phyloP scores from a whole-genome alignment of 2,888 invertebrate genomes.

The Arrhopalites spinosus region DNA sequence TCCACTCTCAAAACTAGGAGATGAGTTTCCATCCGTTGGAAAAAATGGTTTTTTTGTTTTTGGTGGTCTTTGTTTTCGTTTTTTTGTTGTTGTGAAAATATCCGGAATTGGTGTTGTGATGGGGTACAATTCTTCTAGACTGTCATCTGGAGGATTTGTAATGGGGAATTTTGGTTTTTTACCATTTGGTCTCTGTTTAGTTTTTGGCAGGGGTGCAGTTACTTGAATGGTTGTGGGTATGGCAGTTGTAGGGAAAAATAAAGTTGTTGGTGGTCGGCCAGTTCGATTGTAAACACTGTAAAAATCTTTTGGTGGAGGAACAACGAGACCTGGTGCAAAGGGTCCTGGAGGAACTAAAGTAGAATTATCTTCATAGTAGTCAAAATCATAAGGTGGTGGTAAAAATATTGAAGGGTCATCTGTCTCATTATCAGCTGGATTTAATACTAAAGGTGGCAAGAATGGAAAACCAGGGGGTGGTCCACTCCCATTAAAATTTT shows the following conservation, averaged over 20 bases:
- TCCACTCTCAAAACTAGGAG: neutral
- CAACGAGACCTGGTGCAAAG: slow-evolving; percentile 82
- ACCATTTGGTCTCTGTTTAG: slow-evolving; percentile 54
- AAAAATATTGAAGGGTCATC: slow-evolving; percentile 90
- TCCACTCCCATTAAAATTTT: slow-evolving; percentile 55
- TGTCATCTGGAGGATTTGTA: slow-evolving; percentile 55
- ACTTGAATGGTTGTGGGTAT: neutral
- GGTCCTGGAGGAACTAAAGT: slow-evolving; percentile 80
- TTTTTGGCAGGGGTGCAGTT: neutral
- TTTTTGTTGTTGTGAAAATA: slow-evolving; percentile 3
- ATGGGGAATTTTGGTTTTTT: slow-evolving; percentile 55
- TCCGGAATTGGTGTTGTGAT: slow-evolving; percentile 43
- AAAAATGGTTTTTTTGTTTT: slow-evolving; percentile 12
- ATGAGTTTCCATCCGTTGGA: neutral
- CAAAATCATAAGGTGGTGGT: slow-evolving; percentile 86
- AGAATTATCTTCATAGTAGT: slow-evolving; percentile 77
- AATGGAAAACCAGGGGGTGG: slow-evolving; percentile 58
- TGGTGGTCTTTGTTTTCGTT: slow-evolving; percentile 8
- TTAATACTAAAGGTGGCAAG: slow-evolving; percentile 58
- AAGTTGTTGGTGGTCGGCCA: neutral
- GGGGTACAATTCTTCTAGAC: slow-evolving; percentile 45
- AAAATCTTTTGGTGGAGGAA: slow-evolving; percentile 87
- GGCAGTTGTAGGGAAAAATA: neutral
- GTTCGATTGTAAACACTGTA: slow-evolving; percentile 72
- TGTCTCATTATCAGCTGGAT: slow-evolving; percentile 67